Conservation (phyloP, 2,797 vertebrate genomes). For the Sebastolobus altivelis region DNA sequence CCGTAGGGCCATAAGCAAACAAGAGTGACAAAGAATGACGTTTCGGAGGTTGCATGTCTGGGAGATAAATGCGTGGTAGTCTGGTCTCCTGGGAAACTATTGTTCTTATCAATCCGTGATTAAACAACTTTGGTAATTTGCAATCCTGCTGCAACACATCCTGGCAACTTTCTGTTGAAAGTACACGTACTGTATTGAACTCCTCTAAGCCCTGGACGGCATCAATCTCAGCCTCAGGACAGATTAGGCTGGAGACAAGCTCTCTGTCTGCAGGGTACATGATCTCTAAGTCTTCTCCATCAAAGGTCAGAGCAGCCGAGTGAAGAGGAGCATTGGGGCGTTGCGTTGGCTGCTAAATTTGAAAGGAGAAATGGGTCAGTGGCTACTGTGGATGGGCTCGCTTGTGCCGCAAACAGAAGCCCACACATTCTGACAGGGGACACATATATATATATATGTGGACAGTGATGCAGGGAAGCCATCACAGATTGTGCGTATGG, state of each 20-base stretch:
- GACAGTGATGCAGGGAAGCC: constrained; percentile 54
- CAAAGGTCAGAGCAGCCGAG: constrained; percentile 68
- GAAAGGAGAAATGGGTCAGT: constrained; percentile 62
- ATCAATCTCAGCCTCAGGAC: constrained; percentile 67
- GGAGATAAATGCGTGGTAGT: constrained; percentile 56
- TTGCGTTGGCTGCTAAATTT: constrained; percentile 45
- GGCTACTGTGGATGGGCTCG: constrained; percentile 37
- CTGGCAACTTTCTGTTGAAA: constrained; percentile 64
- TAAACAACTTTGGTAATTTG: constrained; percentile 75
- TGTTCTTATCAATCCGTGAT: constrained; percentile 78
- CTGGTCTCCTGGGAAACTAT: constrained; percentile 76
- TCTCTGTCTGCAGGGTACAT: constrained; percentile 54
- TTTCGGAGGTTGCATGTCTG: constrained; percentile 68
- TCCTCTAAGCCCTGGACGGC: constrained; percentile 52
- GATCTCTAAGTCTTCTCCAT: constrained; percentile 64
- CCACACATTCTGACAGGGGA: constrained; percentile 48
- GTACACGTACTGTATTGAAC: constrained; percentile 51
- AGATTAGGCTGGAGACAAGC: constrained; percentile 65
- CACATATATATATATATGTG: constrained; percentile 25
- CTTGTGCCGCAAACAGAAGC: constrained; percentile 40
- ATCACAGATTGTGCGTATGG: constrained; percentile 49
- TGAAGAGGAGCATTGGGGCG: constrained; percentile 39
- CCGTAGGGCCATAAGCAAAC: constrained; percentile 69
- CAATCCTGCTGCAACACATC: constrained; percentile 74
- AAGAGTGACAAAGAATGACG: constrained; percentile 67